Base-by-base conservation (phyloP, 2,888 invertebrate species). In the Pandemis heparana region DNA sequence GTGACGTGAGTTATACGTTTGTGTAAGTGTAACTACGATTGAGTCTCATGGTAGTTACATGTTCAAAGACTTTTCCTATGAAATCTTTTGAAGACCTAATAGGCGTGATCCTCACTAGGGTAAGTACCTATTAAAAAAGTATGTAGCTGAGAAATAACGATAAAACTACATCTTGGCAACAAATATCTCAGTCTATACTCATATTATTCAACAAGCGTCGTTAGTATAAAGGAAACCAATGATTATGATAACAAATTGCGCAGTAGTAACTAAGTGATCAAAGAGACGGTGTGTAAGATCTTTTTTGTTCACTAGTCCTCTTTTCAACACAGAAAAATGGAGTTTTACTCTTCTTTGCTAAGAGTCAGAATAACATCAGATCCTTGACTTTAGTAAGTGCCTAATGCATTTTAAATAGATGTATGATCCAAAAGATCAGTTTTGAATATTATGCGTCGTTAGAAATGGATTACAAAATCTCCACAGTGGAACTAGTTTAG, bases 171-270 rank as follows among this genome's bases (percentile, higher is more conserved):
- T 12, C 32, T 32, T 59, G 12, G n/a, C n/a, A 60, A 38, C 18
- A 23, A 60, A 60, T 59, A 14, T 38, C 38, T 38, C n/a, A 14
- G 32, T 38, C 60, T n/a, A 60, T n/a, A n/a, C n/a, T n/a, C n/a
- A n/a, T n/a, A 60, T 38, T 38, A 60, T n/a, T 32, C 38, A 38
- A 38, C 38, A 56, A 56, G 56, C 23, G 56, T 56, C 8, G 60
- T 38, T 38, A 38, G 60, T 60, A 38, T 38, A 60, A 60, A 60
- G 38, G n/a, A 62, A 62, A 70, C 61, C 60, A 51, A 70, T 62
- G 41, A 62, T 41, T 39, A 51, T 69, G 39, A 53, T 53, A 70
- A 62, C 18, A 32, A 70, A 70, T 51, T 63, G 51, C 69, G 62
- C 62, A 70, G 60, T 68, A 69, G 3, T 3, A 10, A 8, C 41